phyloP scores from a whole-genome alignment of 2,888 invertebrate genomes.

The Folsomia manolachei region DNA sequence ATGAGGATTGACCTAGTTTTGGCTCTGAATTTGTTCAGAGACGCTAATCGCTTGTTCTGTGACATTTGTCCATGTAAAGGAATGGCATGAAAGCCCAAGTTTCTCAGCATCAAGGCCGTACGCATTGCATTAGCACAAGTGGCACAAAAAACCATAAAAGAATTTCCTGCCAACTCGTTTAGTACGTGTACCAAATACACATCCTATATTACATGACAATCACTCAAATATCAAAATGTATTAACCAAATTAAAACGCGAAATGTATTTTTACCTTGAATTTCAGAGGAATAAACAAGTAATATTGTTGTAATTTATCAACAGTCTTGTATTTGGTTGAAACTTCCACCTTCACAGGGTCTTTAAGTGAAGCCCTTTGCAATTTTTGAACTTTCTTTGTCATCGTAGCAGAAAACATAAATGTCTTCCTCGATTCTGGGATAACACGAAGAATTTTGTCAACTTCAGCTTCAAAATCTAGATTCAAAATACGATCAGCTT shows the following conservation, averaged over 20 bases:
- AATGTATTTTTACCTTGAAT: slow-evolving; percentile 75
- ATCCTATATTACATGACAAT: slow-evolving; percentile 63
- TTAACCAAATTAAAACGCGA: too few species aligned
- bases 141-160: slow-evolving; percentile 94
- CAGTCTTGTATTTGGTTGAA: slow-evolving; percentile 95
- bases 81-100: slow-evolving; percentile 88
- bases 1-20: slow-evolving; percentile 91
- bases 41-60: slow-evolving; percentile 91
- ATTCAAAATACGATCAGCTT: slow-evolving; percentile 96
- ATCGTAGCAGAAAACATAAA: slow-evolving; percentile 98
- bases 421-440: slow-evolving; percentile 87
- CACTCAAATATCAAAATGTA: not conserved
- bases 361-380: slow-evolving; percentile 89
- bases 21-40: slow-evolving; percentile 93
- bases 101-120: slow-evolving; percentile 81
- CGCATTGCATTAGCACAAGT: slow-evolving; percentile 91
- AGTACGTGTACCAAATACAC: slow-evolving; percentile 92
- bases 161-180: slow-evolving; percentile 91
- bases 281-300: slow-evolving; percentile 94
- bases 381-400: slow-evolving; percentile 95
- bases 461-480: slow-evolving; percentile 99
- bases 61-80: slow-evolving; percentile 99
- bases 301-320: slow-evolving; percentile 90
- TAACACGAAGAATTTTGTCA: slow-evolving; percentile 87
- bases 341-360: slow-evolving; percentile 95